Evolutionary conservation across 2,888 invertebrate species (phyloP).

Genomic region (Scaptomyza reducta): DNA sequence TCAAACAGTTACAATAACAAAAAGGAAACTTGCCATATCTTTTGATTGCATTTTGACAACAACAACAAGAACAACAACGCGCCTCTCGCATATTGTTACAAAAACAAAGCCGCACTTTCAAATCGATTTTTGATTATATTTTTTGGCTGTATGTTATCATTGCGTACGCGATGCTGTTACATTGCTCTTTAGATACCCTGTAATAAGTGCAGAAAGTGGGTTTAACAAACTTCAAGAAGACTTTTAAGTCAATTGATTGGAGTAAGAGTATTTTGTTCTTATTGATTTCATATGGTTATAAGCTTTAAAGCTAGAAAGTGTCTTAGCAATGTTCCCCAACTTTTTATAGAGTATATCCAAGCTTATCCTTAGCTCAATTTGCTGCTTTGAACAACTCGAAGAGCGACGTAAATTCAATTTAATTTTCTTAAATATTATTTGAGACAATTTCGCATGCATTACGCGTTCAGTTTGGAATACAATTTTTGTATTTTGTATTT

Average conservation of each 20-base stretch:
- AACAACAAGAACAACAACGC: slow-evolving; percentile 43
- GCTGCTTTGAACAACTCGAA: slow-evolving; percentile 25
- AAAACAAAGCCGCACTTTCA: slow-evolving; percentile 73
- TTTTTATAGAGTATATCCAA: slow-evolving; percentile 6
- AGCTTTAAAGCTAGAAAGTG: too few species aligned
- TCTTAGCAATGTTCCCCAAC: neutral
- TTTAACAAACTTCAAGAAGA: neutral
- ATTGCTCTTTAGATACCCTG: slow-evolving; percentile 33
- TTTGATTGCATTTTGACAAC: slow-evolving; percentile 78
- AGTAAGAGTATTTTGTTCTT: too few species aligned
- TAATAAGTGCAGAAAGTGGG: neutral
- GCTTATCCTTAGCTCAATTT: neutral
- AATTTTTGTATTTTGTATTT: slow-evolving; percentile 58
- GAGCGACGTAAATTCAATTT: slow-evolving; percentile 74
- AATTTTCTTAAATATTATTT: slow-evolving; percentile 81
- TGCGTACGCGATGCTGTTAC: slow-evolving; percentile 28
- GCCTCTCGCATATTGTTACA: slow-evolving; percentile 67
- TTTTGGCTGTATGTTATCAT: slow-evolving; percentile 77
- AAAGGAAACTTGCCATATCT: slow-evolving; percentile 44
- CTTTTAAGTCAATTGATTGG: too few species aligned
- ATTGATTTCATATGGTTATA: too few species aligned
- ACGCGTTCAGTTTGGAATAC: slow-evolving; percentile 59
- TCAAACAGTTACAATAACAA: slow-evolving; percentile 60
- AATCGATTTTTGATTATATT: slow-evolving; percentile 81
- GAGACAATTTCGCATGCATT: slow-evolving; percentile 78